Base-by-base conservation (phyloP, 2,113 vertebrate genomes). In the Chascanopsetta lugubris region DNA sequence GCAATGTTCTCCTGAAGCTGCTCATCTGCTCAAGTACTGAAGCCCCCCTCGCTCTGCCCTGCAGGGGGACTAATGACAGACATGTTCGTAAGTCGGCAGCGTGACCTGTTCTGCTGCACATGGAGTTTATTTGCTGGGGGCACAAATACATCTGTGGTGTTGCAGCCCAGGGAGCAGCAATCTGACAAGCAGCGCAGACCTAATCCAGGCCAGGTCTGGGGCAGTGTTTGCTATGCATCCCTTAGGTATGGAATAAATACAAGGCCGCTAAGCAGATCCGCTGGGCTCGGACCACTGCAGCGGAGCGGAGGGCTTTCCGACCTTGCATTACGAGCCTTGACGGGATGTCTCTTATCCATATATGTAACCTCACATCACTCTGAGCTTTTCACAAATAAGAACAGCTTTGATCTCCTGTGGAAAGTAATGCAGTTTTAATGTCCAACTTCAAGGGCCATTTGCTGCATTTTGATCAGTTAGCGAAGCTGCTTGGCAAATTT, bases 351-450 rank as follows among this genome's bases (percentile, higher is more conserved):
- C 83, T 84, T 81, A 85, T 85, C 87, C 84, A 74, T 77, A 83
- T 87, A 77, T 87, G 88, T 83, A 88, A 90, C 83, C 75, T 90
- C 88, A 88, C 88, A 86, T 87, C 77, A 89, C 80, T 86, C 85
- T 61, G 65, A 55, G 72, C 71, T 79, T 87, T 86, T 85, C 79
- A 89, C 73, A 64, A 90, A 89, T 85, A 87, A 85, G 71, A 88
- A 85, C 60, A 30, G 71, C 90, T 92, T 92, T 93, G 90, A 92
- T 91, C 87, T 90, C 72, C 76, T 61, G 77, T 77, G 71, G 72
- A 84, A 85, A 79, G 88, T 89, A 65, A 87, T 85, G 80, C 76
- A 80, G 77, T 86, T 89, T 89, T 89, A 88, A 90, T 83, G 82
- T 85, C 82, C 86, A 88, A 91, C 87, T 87, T 88, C 85, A 87